A percentile compares a stretch with the other conserved stretches of the same genome.
Evolutionary conservation across 2,113 vertebrate species (phyloP).

Genomic region (human): DNA sequence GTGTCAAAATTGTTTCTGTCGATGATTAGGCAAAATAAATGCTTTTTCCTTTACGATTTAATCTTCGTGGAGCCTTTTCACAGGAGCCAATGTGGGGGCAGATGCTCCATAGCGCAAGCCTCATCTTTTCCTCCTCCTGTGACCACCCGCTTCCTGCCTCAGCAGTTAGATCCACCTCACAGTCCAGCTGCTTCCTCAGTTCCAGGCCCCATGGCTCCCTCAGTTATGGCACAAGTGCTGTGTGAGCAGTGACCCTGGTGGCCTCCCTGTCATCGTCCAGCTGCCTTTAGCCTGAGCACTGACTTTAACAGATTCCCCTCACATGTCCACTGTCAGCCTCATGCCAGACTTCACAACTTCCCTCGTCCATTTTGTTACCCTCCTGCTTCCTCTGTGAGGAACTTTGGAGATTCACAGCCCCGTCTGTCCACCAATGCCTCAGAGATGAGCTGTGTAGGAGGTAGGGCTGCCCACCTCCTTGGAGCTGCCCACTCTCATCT

Average conservation of each 20-base stretch:
- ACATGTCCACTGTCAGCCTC: conserved; percentile 58
- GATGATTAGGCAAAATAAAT: conserved; percentile 70
- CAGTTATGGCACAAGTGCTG: conserved; percentile 61
- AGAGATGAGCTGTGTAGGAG: not conserved
- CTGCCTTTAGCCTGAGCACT: conserved; percentile 67
- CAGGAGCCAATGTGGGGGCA: conserved; percentile 7
- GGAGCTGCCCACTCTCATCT: not conserved
- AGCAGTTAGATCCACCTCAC: conserved; percentile 59
- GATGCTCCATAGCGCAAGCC: not conserved
- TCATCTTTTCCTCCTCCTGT: conserved; percentile 44
- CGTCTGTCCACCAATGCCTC: not conserved
- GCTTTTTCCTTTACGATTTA: not conserved
- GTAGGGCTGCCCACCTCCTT: not conserved
- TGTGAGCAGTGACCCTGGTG: conserved; percentile 70
- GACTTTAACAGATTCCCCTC: conserved; percentile 61
- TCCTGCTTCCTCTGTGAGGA: conserved; percentile 3
- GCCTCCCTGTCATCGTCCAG: conserved; percentile 68
- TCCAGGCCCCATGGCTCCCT: conserved; percentile 12
- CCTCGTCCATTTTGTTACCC: not conserved
- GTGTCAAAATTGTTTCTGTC: conserved; percentile 61
- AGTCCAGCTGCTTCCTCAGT: conserved; percentile 63
- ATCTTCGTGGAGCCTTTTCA: conserved; percentile 23
- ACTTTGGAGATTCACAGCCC: not conserved
- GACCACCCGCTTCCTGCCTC: conserved; percentile 73
- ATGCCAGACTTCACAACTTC: not conserved